phyloP scores from a whole-genome alignment of 2,113 vertebrate species.

The Hystrix brachyura region DNA sequence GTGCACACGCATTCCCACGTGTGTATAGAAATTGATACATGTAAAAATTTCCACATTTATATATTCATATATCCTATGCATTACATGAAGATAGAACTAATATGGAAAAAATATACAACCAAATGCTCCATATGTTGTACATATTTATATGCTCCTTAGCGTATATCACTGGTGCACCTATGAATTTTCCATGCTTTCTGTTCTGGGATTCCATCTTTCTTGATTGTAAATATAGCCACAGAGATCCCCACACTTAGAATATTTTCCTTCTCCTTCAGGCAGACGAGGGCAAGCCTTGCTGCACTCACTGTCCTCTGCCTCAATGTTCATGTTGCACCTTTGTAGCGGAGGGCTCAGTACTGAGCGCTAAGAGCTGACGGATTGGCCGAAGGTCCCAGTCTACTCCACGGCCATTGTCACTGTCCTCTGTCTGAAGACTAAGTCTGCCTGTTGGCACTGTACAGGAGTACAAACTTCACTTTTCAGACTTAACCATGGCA shows the following conservation, averaged over 20 bases:
- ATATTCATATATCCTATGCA: neutral
- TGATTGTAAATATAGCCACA: neutral
- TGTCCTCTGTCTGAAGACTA: accelerated
- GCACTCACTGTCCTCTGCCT: accelerated
- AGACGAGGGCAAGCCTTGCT: accelerated
- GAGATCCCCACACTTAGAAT: no score
- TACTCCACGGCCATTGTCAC: neutral
- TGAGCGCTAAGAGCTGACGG: neutral
- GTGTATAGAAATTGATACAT: neutral
- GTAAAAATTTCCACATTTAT: neutral
- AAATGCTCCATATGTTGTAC: no score
- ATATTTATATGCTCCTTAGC: neutral
- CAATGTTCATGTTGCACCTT: neutral
- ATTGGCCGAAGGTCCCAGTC: neutral
- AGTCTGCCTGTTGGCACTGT: accelerated
- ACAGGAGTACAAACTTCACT: neutral
- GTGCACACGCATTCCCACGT: neutral
- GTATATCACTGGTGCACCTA: neutral
- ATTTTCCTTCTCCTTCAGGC: no score
- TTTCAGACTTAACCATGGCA: neutral
- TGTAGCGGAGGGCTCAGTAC: neutral
- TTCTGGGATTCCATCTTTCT: neutral
- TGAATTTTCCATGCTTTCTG: neutral
- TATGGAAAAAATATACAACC: neutral
- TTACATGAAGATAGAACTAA: neutral